Base-by-base conservation (phyloP, 1,140 invertebrate genomes). In the Atta colombica region DNA sequence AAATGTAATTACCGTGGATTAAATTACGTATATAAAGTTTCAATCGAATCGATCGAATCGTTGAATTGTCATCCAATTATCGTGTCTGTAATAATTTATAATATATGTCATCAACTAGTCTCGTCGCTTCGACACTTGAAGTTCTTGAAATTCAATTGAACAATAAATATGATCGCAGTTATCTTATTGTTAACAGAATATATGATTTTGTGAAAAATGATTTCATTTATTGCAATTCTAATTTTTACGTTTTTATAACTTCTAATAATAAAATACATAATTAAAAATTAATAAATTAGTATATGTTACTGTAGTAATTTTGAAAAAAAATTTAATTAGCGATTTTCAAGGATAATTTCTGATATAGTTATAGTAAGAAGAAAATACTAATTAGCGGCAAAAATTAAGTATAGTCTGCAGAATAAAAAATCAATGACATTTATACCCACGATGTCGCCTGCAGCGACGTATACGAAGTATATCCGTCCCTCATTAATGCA, bases 1-100 rank as follows among this genome's bases (percentile, higher is more conserved):
- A 51, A 71, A 85, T 86, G 60, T 91, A 91, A 91, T 91, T 89
- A 87, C 80, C 18, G 45, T 21, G 65, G 75, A 89, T 91, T 85
- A 85, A 74, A 63, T 85, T 87, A 69, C 82, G 66, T 65, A 25
- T 25, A 63, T 88, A 60, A 78, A 71, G 55, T 68, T 71, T 84
- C 69, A 82, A 82, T 82, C 49, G 77, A 8, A 61, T 39, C 69
- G 78, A 69, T 75, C 28, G 53, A 74, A 84, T 77, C 51, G 87
- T 71, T 68, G 75, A 81, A 88, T 88, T 55, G 75, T 88, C 82
- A 85, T 87, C 60, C 53, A 85, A 85, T 88, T 69, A 89, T 87
- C 61, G 60, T 55, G 28, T 74, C 77, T 31, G 51, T 87, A 87
- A 77, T 87, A 82, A 90, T 69, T 87, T 71, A 87, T 39, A 31